phyloP scores from a whole-genome alignment of 53 echinoderm and acorn worm genomes.

The Holothuria leucospilota region DNA sequence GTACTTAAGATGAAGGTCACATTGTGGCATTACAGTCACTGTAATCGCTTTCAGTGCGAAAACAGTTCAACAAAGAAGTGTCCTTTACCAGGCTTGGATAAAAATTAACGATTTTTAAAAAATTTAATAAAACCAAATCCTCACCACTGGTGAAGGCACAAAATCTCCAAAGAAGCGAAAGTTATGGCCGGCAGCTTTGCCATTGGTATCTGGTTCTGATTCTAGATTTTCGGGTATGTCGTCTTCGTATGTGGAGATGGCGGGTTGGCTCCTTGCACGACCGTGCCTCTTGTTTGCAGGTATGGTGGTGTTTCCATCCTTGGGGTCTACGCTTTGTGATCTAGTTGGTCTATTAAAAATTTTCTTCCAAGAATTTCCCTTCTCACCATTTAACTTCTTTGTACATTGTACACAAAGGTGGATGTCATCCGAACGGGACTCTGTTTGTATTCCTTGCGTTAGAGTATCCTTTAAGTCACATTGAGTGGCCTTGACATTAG shows the following conservation, averaged over 20 bases:
- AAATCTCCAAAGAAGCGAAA: neutral
- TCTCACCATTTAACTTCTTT: slow-evolving; percentile 25
- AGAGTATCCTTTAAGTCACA: slow-evolving; percentile 14
- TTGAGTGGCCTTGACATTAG: slow-evolving; percentile 37
- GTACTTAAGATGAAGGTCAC: no score
- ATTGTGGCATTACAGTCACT: no score
- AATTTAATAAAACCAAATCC: neutral
- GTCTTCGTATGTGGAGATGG: slow-evolving; percentile 1
- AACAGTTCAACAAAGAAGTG: no score
- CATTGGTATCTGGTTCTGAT: neutral
- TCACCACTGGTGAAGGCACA: slow-evolving; percentile 46
- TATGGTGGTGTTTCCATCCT: neutral
- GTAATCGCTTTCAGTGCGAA: no score
- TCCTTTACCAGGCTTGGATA: no score
- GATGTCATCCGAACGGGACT: neutral
- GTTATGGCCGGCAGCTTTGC: neutral
- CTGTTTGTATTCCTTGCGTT: slow-evolving; percentile 5
- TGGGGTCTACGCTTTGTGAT: slow-evolving; percentile 25
- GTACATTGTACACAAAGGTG: slow-evolving; percentile 11
- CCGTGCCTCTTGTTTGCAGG: neutral
- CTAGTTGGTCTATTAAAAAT: neutral
- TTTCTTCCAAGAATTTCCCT: slow-evolving; percentile 6
- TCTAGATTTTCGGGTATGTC: slow-evolving; percentile 21
- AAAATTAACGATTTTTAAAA: no score
- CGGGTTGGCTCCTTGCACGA: slow-evolving; percentile 12